Evolutionary conservation across 2,113 vertebrate genomes (phyloP).

Genomic region (Corydoras sp.): DNA sequence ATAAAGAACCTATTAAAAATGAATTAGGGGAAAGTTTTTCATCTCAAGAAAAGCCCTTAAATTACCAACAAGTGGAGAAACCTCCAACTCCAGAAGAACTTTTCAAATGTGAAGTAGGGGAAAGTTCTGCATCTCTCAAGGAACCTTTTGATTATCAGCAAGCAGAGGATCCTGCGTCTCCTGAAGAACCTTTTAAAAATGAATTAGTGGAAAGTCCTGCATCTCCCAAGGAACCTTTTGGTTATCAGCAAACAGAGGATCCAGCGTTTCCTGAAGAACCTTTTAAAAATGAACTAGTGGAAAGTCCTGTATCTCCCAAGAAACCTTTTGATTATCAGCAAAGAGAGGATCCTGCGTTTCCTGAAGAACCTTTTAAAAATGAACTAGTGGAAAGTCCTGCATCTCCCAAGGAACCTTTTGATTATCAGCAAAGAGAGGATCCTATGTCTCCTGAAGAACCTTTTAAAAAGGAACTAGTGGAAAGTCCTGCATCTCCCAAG

Average conservation of each 20-base stretch:
- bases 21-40: not conserved
- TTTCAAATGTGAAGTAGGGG: not conserved
- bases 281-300: not conserved
- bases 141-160: not conserved
- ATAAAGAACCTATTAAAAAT: not conserved
- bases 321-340: not conserved
- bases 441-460: not conserved
- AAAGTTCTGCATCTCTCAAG: not conserved
- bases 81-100: not conserved
- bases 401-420: not conserved
- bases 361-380: not conserved
- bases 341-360: not conserved
- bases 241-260: not conserved
- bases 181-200: not conserved
- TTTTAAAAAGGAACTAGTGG: too few relatives aligned
- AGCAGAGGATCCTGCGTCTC: not conserved
- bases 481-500: not conserved
- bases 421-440: not conserved
- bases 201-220: not conserved
- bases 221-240: not conserved
- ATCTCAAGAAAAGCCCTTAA: not conserved
- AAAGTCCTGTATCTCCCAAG: not conserved
- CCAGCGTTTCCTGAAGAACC: not conserved
- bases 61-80: not conserved
- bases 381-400: not conserved